Evolutionary conservation across 2,888 invertebrate genomes (phyloP), one percentile per base, ranked within the genome.

Genomic region (Trichopria drosophilae): DNA sequence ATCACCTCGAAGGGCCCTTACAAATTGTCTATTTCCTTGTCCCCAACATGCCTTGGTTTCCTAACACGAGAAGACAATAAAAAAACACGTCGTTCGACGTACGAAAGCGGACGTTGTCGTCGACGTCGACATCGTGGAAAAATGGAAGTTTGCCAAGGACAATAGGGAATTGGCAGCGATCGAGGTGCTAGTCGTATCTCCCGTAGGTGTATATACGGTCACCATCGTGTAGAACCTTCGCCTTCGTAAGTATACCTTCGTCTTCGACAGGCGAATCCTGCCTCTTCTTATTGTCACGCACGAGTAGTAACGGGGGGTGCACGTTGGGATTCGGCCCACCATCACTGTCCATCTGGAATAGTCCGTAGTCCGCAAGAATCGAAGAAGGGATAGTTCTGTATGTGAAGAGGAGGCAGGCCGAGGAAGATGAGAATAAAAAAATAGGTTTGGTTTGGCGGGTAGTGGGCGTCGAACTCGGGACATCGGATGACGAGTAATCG

Each of bases 401-500:
- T 24, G 10, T 24, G 10, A 24, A 24, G 24, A 24, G 6, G 24
- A 24, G 24, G 6, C 7, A 10, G 24, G 10, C 6, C 7, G 24
- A n/a, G n/a, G n/a, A n/a, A 50, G 22, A 13, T 34, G 32, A 26
- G 18, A 39, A 53, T 58, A 62, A 61, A 62, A 63, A 51, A 61
- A 51, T 62, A 63, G 62, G 65, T 68, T 66, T 65, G 64, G 63
- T 67, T 69, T 66, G 64, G 63, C 47, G 62, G 60, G 62, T 44
- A 58, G 61, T 63, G 63, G 63, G 64, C 64, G 59, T 64, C 65
- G 65, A 70, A 68, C 65, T 64, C 66, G 63, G 68, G 60, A 67
- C 67, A 68, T 64, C 61, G 68, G 65, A 72, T 71, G 72, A 73
- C 71, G 69, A 71, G 72, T 71, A 72, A 73, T 73, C 73, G 73